phyloP scores from a whole-genome alignment of 2,888 invertebrate species.

The Temnothorax ravouxi region DNA sequence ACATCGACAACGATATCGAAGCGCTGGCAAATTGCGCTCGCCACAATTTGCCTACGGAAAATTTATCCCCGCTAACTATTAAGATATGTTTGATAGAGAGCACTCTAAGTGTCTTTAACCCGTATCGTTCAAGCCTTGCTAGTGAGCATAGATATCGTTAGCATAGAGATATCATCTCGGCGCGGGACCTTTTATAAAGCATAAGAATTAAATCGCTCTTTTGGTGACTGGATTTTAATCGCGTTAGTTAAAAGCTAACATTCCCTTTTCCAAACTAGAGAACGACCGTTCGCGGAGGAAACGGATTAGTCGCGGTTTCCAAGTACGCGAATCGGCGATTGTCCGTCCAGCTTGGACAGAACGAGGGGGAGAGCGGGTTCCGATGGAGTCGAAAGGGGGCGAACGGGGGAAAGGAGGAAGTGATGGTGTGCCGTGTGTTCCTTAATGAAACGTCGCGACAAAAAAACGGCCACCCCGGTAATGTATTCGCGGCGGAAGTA shows the following conservation, averaged over 20 bases:
- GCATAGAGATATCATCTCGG: slow-evolving; percentile 16
- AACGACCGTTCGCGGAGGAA: slow-evolving; percentile 20
- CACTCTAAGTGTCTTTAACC: background rate
- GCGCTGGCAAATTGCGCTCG: background rate
- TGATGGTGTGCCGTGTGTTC: slow-evolving; percentile 71
- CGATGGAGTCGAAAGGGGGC: slow-evolving; percentile 11
- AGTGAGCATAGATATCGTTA: background rate
- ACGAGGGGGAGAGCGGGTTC: slow-evolving; percentile 4
- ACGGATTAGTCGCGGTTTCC: slow-evolving; percentile 42
- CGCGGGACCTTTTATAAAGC: background rate
- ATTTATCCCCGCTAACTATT: background rate
- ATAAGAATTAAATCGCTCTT: background rate
- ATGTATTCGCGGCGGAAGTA: slow-evolving; percentile 84
- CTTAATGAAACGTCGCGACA: slow-evolving; percentile 81
- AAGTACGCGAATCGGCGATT: slow-evolving; percentile 13
- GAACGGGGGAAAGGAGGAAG: slow-evolving; percentile 15
- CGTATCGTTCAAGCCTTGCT: background rate
- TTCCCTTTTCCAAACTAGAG: background rate
- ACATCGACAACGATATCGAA: slow-evolving; percentile 1
- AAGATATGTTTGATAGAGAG: background rate
- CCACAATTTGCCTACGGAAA: background rate
- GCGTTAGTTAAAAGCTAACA: slow-evolving; percentile 4
- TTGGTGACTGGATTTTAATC: background rate
- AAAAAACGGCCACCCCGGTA: slow-evolving; percentile 79
- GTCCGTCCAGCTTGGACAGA: slow-evolving; percentile 25